Base-by-base conservation (phyloP, 1,140 invertebrate genomes). In the Sarcophaga bullata region DNA sequence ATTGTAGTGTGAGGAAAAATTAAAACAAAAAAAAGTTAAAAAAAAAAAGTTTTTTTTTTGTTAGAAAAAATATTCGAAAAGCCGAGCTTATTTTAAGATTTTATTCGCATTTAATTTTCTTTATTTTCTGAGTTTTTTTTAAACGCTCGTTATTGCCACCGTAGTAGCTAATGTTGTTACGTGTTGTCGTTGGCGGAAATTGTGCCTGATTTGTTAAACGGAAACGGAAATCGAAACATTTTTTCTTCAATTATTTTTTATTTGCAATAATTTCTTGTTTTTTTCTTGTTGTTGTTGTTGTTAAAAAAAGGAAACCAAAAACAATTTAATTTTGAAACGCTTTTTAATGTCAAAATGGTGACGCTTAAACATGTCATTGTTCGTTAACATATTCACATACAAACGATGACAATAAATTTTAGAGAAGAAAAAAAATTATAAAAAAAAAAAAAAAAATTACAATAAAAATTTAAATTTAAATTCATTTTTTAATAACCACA, bases 201-300 rank as follows among this genome's bases (percentile, higher is more conserved):
- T 78, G 75, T 78, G 75, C 75, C 75, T 78, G 75, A 78, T 78
- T 78, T 78, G 75, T 78, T 78, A 52, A 78, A 52, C 75, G 75
- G 75, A 78, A 78, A 78, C 75, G 75, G 75, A 78, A 78, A 78
- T 78, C 75, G 75, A 78, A 78, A 78, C 75, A 78, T 78, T 78
- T 68, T 37, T 37, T 37, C 25, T 37, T 37, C 25, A 37, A 37
- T 37, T 37, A 37, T 37, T 37, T 37, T 37, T 37, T 37, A 37
- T 37, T 37, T 37, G 25, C 1, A 37, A 37, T 37, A 37, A 37
- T 2, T 37, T 37, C 4, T 37, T 37, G 4, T 37, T 37, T 37
- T 37, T 37, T 37, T 37, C 4, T 37, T 37, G 1, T 37, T 37
- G 1, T 78, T 49, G 48, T 50, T 50, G 50, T 78, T 78, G 50